Conservation (phyloP, 2,113 vertebrate species). For the Crocuta crocuta region DNA sequence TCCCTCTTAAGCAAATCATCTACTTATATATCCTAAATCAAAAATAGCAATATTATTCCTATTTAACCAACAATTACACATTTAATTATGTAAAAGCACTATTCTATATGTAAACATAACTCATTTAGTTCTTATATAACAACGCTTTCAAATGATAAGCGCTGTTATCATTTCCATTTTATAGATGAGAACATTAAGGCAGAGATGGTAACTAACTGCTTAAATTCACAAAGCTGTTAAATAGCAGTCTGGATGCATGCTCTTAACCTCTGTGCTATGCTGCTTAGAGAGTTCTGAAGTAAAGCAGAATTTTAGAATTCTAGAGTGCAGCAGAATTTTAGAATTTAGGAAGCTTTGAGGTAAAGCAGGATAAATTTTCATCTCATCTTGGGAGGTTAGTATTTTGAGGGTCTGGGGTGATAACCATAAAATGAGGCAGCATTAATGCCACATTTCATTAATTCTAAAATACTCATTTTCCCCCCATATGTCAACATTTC, state of each 20-base stretch:
- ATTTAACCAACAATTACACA: constrained; percentile 33
- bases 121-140: background rate
- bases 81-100: constrained; percentile 19
- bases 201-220: background rate
- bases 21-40: background rate
- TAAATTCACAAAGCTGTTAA: background rate
- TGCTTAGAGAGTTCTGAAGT: background rate
- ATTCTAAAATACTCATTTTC: background rate
- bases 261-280: background rate
- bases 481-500: background rate
- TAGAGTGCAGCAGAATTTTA: background rate
- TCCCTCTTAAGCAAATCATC: background rate
- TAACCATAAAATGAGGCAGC: background rate
- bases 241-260: background rate
- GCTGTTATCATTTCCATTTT: background rate
- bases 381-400: background rate
- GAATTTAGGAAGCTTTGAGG: background rate
- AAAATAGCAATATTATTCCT: constrained; percentile 13
- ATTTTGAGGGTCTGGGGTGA: background rate
- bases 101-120: background rate
- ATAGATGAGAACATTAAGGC: background rate
- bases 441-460: background rate
- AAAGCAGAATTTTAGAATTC: background rate
- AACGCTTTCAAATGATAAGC: background rate
- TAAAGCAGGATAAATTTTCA: background rate